Evolutionary conservation across 1,140 invertebrate species (phyloP), one percentile per base, ranked within the genome.

Genomic region (Dendroctonus ponderosae): DNA sequence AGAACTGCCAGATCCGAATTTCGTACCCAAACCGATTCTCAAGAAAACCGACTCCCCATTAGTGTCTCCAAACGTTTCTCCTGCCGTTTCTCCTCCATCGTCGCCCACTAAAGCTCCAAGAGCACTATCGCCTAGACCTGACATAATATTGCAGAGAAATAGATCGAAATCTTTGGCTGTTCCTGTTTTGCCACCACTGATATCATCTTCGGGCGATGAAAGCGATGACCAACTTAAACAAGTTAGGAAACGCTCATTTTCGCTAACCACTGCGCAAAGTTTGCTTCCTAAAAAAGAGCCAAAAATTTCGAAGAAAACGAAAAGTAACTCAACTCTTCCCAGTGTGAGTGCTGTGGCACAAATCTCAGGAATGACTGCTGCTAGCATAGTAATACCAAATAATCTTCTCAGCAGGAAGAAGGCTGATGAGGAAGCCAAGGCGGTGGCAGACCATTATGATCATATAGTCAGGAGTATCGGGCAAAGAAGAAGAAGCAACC

Each of bases 371-470:
- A 70, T 76, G n/a, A 73, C 77, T 37, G 77, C 75, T 12, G 76
- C 77, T 7, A 72, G 77, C 58, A 71, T 78, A 37, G 67, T 76
- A 7, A 76, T 78, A 53, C 75, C 76, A n/a, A 62, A 75, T 26
- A 68, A 67, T 42, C 65, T 75, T 6, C 26, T 70, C 5, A 54
- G 70, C 15, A 71, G 69, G 69, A 70, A 75, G 56, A 75, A 70
- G 66, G 70, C 80, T 11, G 76, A 82, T 68, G 87, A 90, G 69
- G 86, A 86, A 75, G 79, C 85, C 0, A 86, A 85, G 74, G 87
- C 87, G 0, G 84, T 90, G 0, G 86, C 90, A 12, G 89, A 90
- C 79, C 89, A 91, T 74, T 93, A 93, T 69, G 88, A 88, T 14
- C 90, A 91, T 75, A 87, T 93, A 61, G 88, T 92, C 2, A 85